phyloP scores from a whole-genome alignment of 2,888 invertebrate species.

The Drosophila formosana region DNA sequence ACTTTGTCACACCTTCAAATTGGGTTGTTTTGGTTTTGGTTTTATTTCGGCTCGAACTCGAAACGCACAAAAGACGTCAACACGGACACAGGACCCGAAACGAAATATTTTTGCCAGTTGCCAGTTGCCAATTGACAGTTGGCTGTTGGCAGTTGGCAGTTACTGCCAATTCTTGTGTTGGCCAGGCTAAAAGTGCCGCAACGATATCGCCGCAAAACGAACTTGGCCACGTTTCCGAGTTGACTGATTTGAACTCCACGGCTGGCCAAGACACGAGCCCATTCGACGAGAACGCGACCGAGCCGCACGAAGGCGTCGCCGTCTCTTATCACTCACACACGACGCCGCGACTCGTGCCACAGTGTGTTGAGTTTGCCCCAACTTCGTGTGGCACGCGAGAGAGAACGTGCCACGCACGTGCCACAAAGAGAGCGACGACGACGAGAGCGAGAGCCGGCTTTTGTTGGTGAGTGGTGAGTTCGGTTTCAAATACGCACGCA shows the following conservation, averaged over 20 bases:
- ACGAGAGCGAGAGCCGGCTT: constrained; percentile 56
- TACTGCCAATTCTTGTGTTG: constrained; percentile 57
- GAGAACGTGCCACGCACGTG: constrained; percentile 45
- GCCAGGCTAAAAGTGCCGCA: constrained; percentile 63
- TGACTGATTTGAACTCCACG: constrained; percentile 81
- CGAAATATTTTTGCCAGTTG: constrained; percentile 8
- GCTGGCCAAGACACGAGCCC: constrained; percentile 59
- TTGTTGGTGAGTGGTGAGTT: constrained; percentile 75
- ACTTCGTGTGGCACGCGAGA: constrained; percentile 16
- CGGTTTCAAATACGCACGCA: constrained; percentile 21
- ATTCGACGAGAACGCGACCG: constrained; percentile 26
- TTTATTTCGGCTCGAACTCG: constrained; percentile 1
- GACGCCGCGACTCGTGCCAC: constrained; percentile 26
- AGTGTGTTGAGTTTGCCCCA: constrained; percentile 39
- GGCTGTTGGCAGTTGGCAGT: constrained; percentile 24
- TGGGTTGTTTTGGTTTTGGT: constrained; percentile 28
- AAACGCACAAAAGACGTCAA: constrained; percentile 29
- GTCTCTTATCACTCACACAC: constrained; percentile 64
- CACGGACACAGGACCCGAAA: constrained; percentile 26
- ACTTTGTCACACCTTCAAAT: constrained; percentile 24
- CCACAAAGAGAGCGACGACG: constrained; percentile 21
- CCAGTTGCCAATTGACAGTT: constrained; percentile 31
- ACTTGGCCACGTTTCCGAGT: constrained; percentile 85
- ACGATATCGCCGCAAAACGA: constrained; percentile 75
- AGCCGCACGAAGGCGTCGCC: constrained; percentile 3